Conservation (phyloP, 2,888 invertebrate genomes). For the Acleris cristana region DNA sequence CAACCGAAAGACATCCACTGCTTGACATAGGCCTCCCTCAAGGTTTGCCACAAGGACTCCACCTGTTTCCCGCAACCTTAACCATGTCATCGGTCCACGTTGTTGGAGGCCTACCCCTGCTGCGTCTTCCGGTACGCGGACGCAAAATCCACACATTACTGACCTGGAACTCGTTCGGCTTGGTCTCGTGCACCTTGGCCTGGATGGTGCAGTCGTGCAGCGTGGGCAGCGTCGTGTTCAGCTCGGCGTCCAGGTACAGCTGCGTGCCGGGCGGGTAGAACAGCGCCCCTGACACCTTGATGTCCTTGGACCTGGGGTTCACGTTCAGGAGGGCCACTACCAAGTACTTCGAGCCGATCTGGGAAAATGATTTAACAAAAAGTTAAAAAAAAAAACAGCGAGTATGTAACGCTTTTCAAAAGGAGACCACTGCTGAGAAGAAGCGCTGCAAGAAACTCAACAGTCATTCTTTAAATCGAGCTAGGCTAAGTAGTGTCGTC, state of each 20-base stretch:
- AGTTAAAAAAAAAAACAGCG: neutral
- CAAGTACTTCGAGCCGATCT: slow-evolving; percentile 76
- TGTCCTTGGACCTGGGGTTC: slow-evolving; percentile 73
- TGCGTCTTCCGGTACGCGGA: too few relatives aligned
- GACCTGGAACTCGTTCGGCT: slow-evolving; percentile 87
- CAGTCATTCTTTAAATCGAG: too few relatives aligned
- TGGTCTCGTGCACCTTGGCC: slow-evolving; percentile 87
- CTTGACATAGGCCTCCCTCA: too few relatives aligned
- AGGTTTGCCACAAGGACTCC: too few relatives aligned
- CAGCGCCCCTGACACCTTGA: slow-evolving; percentile 68
- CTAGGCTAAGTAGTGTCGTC: too few relatives aligned
- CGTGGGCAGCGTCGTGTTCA: slow-evolving; percentile 90
- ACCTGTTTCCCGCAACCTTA: too few relatives aligned
- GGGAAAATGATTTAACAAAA: slow-evolving; percentile 26
- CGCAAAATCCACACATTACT: slow-evolving; percentile 43
- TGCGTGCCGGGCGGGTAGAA: slow-evolving; percentile 87
- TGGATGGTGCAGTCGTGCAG: slow-evolving; percentile 87
- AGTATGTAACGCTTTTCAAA: too few relatives aligned
- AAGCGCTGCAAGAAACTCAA: too few relatives aligned
- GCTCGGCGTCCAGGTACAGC: slow-evolving; percentile 86
- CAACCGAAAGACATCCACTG: too few relatives aligned
- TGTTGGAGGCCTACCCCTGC: too few relatives aligned
- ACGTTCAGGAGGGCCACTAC: slow-evolving; percentile 69
- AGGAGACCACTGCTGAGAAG: too few relatives aligned
- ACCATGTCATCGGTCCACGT: too few relatives aligned